Conservation (phyloP, 1,140 invertebrate genomes). For the Papilio polytes region DNA sequence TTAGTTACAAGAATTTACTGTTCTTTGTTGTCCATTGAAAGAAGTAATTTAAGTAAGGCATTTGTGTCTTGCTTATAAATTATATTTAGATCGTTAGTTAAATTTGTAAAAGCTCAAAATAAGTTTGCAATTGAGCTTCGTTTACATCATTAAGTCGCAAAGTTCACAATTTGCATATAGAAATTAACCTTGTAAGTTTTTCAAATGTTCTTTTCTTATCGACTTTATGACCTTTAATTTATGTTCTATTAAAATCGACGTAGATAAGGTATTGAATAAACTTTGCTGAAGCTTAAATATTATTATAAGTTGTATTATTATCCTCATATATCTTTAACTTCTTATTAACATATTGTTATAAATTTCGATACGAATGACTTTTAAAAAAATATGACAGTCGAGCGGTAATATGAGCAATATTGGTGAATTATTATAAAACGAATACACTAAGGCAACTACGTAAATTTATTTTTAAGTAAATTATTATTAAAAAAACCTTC, state of each 20-base stretch:
- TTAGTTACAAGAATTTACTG: too few relatives aligned
- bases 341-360: too few relatives aligned
- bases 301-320: too few relatives aligned
- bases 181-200: slow-evolving; percentile 11
- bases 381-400: too few relatives aligned
- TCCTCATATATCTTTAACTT: too few relatives aligned
- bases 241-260: background rate
- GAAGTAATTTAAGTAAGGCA: background rate
- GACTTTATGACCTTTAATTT: background rate
- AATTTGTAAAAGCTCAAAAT: slow-evolving; percentile 40
- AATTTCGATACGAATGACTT: too few relatives aligned
- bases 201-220: slow-evolving; percentile 1
- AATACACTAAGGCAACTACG: too few relatives aligned
- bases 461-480: too few relatives aligned
- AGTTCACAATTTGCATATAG: background rate
- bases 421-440: too few relatives aligned
- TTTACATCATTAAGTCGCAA: slow-evolving; percentile 11
- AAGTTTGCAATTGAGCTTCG: background rate
- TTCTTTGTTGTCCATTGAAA: background rate
- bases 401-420: too few relatives aligned
- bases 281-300: too few relatives aligned
- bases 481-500: too few relatives aligned
- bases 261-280: background rate
- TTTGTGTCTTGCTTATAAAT: background rate
- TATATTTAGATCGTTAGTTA: slow-evolving; percentile 44